Evolutionary conservation across 2,888 invertebrate genomes (phyloP).

Genomic region (Ichneumoninae sp.): DNA sequence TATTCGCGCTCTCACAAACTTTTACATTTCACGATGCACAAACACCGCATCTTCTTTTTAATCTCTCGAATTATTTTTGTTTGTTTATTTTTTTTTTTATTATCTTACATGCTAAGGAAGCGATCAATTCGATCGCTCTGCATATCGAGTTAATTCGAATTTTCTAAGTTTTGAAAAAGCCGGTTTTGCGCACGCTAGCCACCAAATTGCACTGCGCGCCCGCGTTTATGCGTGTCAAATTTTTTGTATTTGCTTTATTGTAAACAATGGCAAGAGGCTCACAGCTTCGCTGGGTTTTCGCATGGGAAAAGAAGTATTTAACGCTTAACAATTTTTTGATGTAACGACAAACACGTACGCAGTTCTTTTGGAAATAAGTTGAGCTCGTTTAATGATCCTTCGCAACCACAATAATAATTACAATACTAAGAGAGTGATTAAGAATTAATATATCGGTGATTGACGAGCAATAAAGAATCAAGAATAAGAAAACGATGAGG

Average conservation of each 20-base stretch:
- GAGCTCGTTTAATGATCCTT: constrained; percentile 81
- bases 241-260: constrained; percentile 19
- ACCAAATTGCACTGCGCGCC: constrained; percentile 30
- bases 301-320: constrained; percentile 32
- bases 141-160: constrained; percentile 39
- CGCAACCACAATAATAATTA: constrained; percentile 88
- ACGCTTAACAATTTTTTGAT: constrained; percentile 53
- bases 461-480: constrained; percentile 45
- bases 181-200: constrained; percentile 47
- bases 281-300: constrained; percentile 38
- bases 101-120: constrained; percentile 49
- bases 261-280: constrained; percentile 7
- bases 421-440: constrained; percentile 63
- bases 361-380: constrained; percentile 59
- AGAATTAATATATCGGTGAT: constrained; percentile 53
- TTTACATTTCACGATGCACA: constrained; percentile 54
- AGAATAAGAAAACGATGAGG: background rate
- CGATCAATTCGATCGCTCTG: constrained; percentile 41
- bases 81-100: background rate
- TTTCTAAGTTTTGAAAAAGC: constrained; percentile 50
- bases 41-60: constrained; percentile 38
- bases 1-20: constrained; percentile 46
- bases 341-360: constrained; percentile 63
- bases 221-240: constrained; percentile 8
- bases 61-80: constrained; percentile 19